Percentiles rank a stretch among this genome's conserved stretches.
Evolutionary conservation across 2,797 vertebrate species (phyloP).

Genomic region (Chelonia mydas): DNA sequence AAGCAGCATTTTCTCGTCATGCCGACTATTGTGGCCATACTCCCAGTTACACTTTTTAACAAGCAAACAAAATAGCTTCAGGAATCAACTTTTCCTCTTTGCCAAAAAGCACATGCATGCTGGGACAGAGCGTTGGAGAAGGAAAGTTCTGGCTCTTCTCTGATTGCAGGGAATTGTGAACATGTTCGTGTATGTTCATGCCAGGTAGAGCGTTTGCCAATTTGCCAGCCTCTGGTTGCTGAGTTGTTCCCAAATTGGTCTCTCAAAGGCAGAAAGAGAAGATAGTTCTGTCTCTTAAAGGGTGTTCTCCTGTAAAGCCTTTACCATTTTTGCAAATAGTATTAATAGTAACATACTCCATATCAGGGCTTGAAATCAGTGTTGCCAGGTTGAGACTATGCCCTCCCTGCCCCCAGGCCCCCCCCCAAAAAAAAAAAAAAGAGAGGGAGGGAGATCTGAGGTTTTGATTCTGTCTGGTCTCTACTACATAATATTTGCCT

Average conservation of each 20-base stretch:
- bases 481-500: background rate
- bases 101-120: background rate
- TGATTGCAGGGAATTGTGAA: background rate
- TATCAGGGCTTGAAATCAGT: background rate
- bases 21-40: background rate
- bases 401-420: too few species aligned
- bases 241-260: background rate
- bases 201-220: background rate
- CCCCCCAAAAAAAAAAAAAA: background rate
- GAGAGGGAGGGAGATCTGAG: background rate
- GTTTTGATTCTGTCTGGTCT: background rate
- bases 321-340: background rate
- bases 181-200: background rate
- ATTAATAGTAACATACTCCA: background rate
- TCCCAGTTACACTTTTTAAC: background rate
- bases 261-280: background rate
- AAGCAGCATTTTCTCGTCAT: background rate
- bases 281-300: background rate
- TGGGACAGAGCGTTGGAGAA: background rate
- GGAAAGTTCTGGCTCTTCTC: background rate
- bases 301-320: background rate
- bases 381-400: background rate
- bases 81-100: background rate
- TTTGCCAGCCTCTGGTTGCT: background rate
- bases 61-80: background rate